phyloP scores from a whole-genome alignment of 2,797 vertebrate genomes.

The Pseudochaenichthys georgianus region DNA sequence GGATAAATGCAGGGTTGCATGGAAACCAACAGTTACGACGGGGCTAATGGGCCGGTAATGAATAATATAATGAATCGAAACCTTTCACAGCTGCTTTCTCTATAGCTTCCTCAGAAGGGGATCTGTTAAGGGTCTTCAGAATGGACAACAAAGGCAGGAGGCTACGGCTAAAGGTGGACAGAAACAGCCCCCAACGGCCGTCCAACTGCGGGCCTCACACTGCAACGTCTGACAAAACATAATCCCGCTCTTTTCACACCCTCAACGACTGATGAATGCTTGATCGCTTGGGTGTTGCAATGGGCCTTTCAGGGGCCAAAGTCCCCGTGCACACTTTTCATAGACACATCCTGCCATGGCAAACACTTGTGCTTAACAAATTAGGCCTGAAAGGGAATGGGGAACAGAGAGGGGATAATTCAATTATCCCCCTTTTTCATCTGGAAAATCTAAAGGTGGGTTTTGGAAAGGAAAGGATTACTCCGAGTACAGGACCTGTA shows the following conservation, averaged over 20 bases:
- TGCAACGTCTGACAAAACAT: conserved; percentile 90
- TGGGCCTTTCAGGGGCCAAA: conserved; percentile 90
- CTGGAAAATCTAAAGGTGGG: conserved; percentile 81
- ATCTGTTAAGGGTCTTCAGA: conserved; percentile 89
- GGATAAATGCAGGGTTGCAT: conserved; percentile 76
- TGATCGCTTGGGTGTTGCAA: conserved; percentile 93
- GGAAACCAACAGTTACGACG: conserved; percentile 84
- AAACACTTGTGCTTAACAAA: conserved; percentile 96
- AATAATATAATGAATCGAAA: conserved; percentile 68
- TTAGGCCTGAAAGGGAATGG: conserved; percentile 87
- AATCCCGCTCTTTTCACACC: conserved; percentile 89
- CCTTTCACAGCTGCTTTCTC: conserved; percentile 87
- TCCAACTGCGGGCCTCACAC: conserved; percentile 54
- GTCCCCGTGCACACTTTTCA: conserved; percentile 82
- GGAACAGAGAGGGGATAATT: conserved; percentile 89
- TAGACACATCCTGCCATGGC: conserved; percentile 87
- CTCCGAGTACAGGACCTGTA: conserved; percentile 87
- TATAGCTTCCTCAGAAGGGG: conserved; percentile 76
- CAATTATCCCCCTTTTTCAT: conserved; percentile 88
- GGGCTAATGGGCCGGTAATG: conserved; percentile 59
- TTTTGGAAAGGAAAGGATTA: conserved; percentile 84
- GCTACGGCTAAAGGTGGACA: conserved; percentile 89
- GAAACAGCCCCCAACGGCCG: conserved; percentile 39
- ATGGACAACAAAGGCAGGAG: conserved; percentile 89
- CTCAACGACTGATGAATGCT: conserved; percentile 88